A percentile compares a stretch with the other conserved stretches of the same genome.
Evolutionary conservation across 2,113 vertebrate species (phyloP).

Genomic region (Zootoca vivipara): DNA sequence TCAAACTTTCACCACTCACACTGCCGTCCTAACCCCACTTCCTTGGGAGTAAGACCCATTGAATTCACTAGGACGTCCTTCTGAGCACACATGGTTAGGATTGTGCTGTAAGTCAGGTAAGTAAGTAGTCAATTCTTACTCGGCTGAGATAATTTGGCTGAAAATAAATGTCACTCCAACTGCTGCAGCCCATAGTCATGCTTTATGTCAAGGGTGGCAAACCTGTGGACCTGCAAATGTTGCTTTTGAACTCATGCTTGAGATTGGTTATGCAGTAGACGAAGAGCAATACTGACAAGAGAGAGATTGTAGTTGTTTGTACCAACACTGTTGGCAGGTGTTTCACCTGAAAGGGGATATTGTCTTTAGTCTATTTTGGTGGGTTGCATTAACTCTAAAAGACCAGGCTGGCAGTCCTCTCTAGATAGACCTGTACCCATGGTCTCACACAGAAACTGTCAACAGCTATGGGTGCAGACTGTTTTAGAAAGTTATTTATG

Average conservation of each 20-base stretch:
- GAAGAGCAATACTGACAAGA: not conserved
- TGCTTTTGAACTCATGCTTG: not conserved
- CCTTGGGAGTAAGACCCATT: too few relatives aligned
- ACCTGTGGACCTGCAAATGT: too few relatives aligned
- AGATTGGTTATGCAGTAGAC: not conserved
- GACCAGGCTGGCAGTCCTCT: not conserved
- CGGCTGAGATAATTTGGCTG: conserved; percentile 7
- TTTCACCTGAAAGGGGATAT: not conserved
- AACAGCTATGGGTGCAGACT: not conserved
- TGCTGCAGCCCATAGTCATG: not conserved
- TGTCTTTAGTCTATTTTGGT: not conserved
- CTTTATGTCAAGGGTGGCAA: not conserved
- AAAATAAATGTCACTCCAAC: conserved; percentile 17
- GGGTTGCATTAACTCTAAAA: not conserved
- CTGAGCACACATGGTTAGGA: too few relatives aligned
- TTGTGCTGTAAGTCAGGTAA: not conserved
- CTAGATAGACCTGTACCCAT: not conserved
- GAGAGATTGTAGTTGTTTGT: too few relatives aligned
- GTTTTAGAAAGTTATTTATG: not conserved
- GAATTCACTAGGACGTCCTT: too few relatives aligned
- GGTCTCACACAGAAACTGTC: not conserved
- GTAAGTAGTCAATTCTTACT: conserved; percentile 28
- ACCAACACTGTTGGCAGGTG: not conserved
- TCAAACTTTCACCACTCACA: conserved; percentile 45
- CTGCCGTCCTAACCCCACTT: too few relatives aligned